Percentiles rank a stretch among this genome's conserved stretches.
Evolutionary conservation across 1,140 invertebrate species (phyloP).

Genomic region (Pseudobourletiella spinata): DNA sequence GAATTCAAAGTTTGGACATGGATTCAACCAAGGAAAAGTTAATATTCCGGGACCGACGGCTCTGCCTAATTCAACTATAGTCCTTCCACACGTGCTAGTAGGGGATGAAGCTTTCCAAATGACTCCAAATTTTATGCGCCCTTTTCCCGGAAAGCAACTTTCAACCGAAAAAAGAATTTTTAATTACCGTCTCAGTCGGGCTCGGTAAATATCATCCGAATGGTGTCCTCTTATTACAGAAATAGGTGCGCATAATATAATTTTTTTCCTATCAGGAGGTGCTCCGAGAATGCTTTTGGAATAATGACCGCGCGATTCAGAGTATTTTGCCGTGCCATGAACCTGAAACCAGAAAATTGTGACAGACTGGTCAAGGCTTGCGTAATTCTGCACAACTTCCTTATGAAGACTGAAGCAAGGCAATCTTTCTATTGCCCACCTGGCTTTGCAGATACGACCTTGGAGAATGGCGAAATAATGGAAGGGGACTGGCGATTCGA

Average conservation of each 20-base stretch:
- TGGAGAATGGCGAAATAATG: background rate
- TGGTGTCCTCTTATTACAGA: background rate
- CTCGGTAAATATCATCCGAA: conserved; percentile 22
- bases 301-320: conserved; percentile 42
- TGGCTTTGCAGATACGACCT: background rate
- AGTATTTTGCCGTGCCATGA: conserved; percentile 20
- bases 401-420: background rate
- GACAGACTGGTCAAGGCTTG: conserved; percentile 32
- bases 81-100: conserved; percentile 35
- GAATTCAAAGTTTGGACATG: conserved; percentile 4
- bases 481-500: background rate
- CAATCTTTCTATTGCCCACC: background rate
- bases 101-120: conserved; percentile 35
- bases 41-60: background rate
- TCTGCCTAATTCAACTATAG: background rate
- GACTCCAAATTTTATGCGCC: conserved; percentile 38
- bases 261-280: conserved; percentile 41
- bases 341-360: conserved; percentile 1
- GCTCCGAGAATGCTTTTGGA: conserved; percentile 48
- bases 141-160: conserved; percentile 38
- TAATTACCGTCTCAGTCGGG: conserved; percentile 32
- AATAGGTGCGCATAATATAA: conserved; percentile 11
- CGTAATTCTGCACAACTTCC: conserved; percentile 38
- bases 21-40: conserved; percentile 14
- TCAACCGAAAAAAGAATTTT: background rate